Base-by-base conservation (phyloP, 2,888 invertebrate species). In the Drosophila birchii region DNA sequence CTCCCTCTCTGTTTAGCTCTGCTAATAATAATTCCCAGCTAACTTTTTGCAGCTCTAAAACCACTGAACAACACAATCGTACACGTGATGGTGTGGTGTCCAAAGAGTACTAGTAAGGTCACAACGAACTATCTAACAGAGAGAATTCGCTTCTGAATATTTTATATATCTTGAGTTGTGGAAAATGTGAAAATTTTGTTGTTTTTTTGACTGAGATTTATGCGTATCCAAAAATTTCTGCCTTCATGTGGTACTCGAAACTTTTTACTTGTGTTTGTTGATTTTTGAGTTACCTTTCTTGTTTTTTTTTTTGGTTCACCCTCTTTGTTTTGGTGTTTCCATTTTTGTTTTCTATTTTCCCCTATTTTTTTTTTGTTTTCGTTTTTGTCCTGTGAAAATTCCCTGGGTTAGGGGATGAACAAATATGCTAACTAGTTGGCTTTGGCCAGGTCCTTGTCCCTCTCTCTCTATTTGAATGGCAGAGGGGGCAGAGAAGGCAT, bases 341-440 rank as follows among this genome's bases (percentile, higher is more conserved):
- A 26, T 23, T 41, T 43, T 34, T 57, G 29, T 44, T 44, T 47
- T 64, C 67, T 38, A 26, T 39, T 67, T 58, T 20, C 29, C 45
- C 12, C n/a, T n/a, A n/a, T n/a, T n/a, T 5, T 18, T 29, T 34
- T 34, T 43, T 11, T 32, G 43, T 49, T 45, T 45, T 11, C 12
- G 20, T 36, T n/a, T 8, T 23, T 20, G 38, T 39, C 38, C 45
- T 20, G 20, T 47, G 38, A 29, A 49, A 63, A 45, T 39, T 45
- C 55, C 39, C 26, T 14, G 32, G 60, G 39, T 44, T 51, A n/a
- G 14, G 9, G 20, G 51, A 47, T 20, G 55, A 68, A 64, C 75
- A 73, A 75, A 73, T 75, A 75, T 75, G 76, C 53, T 55, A 75
- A 75, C 77, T 69, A 76, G 75, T 62, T 75, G 70, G 44, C 75